Evolutionary conservation across 2,888 invertebrate species (phyloP).

Genomic region (Agrochola lychnidis): DNA sequence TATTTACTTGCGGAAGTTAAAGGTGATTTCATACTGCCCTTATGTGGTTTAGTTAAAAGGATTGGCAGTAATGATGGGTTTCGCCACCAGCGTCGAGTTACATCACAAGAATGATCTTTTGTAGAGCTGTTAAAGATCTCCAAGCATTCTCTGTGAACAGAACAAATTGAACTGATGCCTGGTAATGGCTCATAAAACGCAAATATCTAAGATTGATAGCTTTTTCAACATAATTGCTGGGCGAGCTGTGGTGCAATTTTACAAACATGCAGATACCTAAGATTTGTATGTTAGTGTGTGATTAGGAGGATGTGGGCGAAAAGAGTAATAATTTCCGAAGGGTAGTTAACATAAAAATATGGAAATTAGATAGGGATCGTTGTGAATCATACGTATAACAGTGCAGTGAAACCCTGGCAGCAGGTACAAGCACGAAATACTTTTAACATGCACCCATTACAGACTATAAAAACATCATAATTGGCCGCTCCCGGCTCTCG

Average conservation of each 20-base stretch:
- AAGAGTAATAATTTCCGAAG: conserved; percentile 26
- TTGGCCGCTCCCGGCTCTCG: conserved; percentile 69
- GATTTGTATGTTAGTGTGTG: conserved; percentile 7
- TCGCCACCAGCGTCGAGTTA: conserved; percentile 60
- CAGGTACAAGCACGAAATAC: conserved; percentile 57
- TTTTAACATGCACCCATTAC: conserved; percentile 71
- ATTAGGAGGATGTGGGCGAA: conserved; percentile 26
- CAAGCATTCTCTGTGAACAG: conserved; percentile 4
- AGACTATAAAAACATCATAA: conserved; percentile 71
- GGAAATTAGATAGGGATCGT: conserved; percentile 54
- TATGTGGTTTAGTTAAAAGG: conserved; percentile 69
- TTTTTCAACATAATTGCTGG: conserved; percentile 24
- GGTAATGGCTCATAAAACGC: conserved; percentile 45
- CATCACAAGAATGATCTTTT: conserved; percentile 66
- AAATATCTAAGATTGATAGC: conserved; percentile 35
- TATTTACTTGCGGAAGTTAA: conserved; percentile 45
- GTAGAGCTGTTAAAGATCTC: conserved; percentile 51
- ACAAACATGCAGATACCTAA: neutral
- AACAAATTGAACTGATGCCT: conserved; percentile 48
- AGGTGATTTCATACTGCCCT: conserved; percentile 62
- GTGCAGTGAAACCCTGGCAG: conserved; percentile 28
- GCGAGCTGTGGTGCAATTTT: conserved; percentile 7
- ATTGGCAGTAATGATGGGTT: conserved; percentile 82
- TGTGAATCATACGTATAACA: conserved; percentile 22
- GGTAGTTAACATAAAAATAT: conserved; percentile 57